phyloP scores from a whole-genome alignment of 64 coral and sea anemone genomes.

The Acropora tenuis region DNA sequence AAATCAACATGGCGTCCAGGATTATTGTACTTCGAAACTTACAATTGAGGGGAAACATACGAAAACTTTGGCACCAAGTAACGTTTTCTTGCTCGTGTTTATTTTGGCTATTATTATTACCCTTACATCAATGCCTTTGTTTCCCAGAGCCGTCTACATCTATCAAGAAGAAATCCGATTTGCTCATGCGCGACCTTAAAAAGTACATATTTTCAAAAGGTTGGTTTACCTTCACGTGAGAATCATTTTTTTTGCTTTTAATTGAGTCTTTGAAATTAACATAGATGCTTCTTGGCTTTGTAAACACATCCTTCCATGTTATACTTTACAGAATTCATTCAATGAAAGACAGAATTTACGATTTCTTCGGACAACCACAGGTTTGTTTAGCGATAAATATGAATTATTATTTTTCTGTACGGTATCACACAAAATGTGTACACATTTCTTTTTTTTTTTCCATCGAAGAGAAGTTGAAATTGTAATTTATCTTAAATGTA shows the following conservation, averaged over 20 bases:
- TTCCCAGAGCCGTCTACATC: conserved; percentile 14
- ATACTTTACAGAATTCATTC: not conserved
- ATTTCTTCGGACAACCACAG: conserved; percentile 20
- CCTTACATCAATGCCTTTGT: not conserved
- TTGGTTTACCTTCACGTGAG: not conserved
- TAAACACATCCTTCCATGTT: not conserved
- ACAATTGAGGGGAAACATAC: conserved; percentile 7
- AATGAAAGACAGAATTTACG: not conserved
- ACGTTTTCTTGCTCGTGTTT: not conserved
- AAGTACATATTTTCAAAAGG: not conserved
- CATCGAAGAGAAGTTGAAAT: too few species aligned
- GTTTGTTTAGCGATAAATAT: not conserved
- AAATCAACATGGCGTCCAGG: conserved; percentile 62
- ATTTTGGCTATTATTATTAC: not conserved
- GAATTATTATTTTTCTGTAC: too few species aligned
- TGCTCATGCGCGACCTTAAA: not conserved
- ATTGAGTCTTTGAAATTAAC: not conserved
- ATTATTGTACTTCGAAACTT: conserved; percentile 29
- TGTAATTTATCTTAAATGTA: too few species aligned
- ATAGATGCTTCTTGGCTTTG: not conserved
- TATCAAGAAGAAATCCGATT: not conserved
- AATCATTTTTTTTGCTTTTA: too few species aligned
- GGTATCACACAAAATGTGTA: too few species aligned
- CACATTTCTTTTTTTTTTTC: too few species aligned
- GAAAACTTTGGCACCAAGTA: conserved; percentile 15